Percentiles rank a stretch among this genome's conserved stretches.
Conservation (phyloP, 2,888 invertebrate genomes). For the Ametastegia equiseti region DNA sequence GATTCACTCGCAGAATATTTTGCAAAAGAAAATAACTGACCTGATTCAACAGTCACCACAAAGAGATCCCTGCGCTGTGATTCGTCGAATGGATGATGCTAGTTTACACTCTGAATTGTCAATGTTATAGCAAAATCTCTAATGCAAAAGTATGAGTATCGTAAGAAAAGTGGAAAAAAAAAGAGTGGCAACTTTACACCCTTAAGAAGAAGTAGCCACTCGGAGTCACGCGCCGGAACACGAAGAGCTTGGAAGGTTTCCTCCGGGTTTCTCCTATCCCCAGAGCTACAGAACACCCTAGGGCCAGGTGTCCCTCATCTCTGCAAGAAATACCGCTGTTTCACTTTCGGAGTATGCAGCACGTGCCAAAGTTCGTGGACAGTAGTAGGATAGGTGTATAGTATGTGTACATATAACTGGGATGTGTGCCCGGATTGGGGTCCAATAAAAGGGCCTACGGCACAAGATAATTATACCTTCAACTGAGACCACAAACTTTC, state of each 20-base stretch:
- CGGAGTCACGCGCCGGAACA: conserved; percentile 8
- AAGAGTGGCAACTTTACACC: conserved; percentile 6
- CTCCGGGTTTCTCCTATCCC: conserved; percentile 35
- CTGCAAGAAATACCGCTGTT: not conserved
- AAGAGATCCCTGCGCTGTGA: too few species aligned
- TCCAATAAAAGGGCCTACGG: conserved; percentile 6
- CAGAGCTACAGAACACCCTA: conserved; percentile 27
- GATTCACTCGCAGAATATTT: too few species aligned
- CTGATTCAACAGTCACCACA: too few species aligned
- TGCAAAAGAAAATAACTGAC: too few species aligned
- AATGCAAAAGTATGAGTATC: too few species aligned
- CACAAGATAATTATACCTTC: not conserved
- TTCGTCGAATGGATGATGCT: too few species aligned
- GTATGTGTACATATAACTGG: too few species aligned
- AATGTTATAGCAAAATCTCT: too few species aligned
- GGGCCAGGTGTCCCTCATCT: conserved; percentile 11
- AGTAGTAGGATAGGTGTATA: too few species aligned
- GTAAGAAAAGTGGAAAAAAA: too few species aligned
- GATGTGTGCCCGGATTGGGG: not conserved
- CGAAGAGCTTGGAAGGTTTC: not conserved
- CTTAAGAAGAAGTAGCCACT: conserved; percentile 18
- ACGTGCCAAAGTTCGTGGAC: conserved; percentile 10
- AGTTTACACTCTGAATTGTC: too few species aligned
- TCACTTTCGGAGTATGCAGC: not conserved
- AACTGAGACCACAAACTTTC: not conserved